A percentile compares a stretch with the other conserved stretches of the same genome.
These are phyloP conservation scores for Serripes groenlandicus DNA, from an alignment of 2,888 invertebrate species.

Conservation along the genomic window DNA sequence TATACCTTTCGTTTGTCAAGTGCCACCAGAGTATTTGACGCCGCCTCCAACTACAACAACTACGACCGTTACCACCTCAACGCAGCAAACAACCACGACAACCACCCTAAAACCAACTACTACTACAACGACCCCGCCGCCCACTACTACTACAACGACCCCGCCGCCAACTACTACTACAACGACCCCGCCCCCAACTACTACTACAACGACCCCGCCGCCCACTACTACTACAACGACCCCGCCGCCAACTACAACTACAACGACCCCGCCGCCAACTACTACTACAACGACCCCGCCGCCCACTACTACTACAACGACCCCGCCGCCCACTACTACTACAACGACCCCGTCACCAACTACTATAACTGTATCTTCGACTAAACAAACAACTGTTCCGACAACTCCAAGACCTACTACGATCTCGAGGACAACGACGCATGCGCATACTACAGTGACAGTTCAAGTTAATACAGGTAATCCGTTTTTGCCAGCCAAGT, in stretches of 20 bases:
- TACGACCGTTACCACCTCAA: constrained; percentile 16
- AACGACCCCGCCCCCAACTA: background rate
- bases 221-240: background rate
- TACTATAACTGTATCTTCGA: background rate
- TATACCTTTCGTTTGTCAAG: too few species aligned
- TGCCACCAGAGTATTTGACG: constrained; percentile 1
- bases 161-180: background rate
- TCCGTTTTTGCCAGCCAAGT: background rate
- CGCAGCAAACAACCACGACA: background rate
- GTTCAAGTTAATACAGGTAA: background rate
- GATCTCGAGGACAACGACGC: background rate
- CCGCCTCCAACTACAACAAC: constrained; percentile 25
- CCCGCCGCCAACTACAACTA: background rate
- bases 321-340: background rate
- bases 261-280: background rate
- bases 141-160: background rate
- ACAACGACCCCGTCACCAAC: background rate
- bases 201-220: background rate
- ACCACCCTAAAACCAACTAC: background rate
- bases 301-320: background rate
- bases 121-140: background rate
- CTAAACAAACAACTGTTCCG: background rate
- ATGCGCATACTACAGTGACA: background rate
- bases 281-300: background rate
- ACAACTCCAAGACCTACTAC: background rate